Evolutionary conservation across 1,140 invertebrate species (phyloP), one percentile per base, ranked within the genome.

Genomic region (Thaumetopoea pityocampa): DNA sequence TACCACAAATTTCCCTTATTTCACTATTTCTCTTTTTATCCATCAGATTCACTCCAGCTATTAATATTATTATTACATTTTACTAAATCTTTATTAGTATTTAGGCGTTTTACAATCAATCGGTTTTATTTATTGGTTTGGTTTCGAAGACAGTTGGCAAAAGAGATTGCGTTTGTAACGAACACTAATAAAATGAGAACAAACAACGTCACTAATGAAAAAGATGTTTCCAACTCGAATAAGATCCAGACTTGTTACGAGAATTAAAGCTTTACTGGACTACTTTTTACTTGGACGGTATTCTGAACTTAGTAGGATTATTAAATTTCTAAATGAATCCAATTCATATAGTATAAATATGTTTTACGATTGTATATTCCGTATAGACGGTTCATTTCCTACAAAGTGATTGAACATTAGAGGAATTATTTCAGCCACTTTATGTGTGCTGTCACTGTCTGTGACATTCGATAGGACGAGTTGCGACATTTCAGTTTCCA

Each of bases 381-480:
- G 41, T 56, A 54, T 62, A 59, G 38, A 42, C 28, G 32, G 52
- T 46, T 28, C 32, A 48, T 42, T 70, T 73, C 55, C 67, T 68
- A 60, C 26, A 51, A 19, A 38, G 23, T 27, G 45, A 15, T 35
- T 40, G 34, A 28, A 63, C 68, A 61, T 65, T 58, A 61, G 45
- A 57, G 40, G 58, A 51, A 52, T 68, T 72, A 68, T 67, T 76
- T 72, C 67, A 76, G 58, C 45, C 54, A 61, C 57, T 68, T 68
- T 70, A 71, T 67, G 56, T 60, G 55, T 59, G 54, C 45, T 53
- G 41, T 30, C 38, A 49, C 30, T 60, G 61, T 64, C 42, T 64
- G 47, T 59, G 71, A 66, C 61, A 69, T 59, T 64, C 52, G 51
- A 67, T 67, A 69, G 53, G 50, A 50, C 52, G 56, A 45, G 41